Conservation (phyloP, 2,888 invertebrate genomes). For the Tachystola acroxantha region DNA sequence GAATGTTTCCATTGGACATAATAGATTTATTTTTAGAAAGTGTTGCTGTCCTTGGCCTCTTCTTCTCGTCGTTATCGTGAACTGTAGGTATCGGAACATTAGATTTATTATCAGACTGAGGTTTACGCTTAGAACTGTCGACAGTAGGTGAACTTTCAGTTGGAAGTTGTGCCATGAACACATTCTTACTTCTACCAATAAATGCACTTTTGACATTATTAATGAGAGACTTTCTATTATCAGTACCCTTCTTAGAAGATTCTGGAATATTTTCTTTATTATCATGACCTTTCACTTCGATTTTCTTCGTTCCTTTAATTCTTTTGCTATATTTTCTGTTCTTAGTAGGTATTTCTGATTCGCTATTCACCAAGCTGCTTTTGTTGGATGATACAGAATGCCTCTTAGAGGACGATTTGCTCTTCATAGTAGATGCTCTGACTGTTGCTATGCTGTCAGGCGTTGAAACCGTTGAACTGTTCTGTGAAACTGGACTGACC, state of each 20-base stretch:
- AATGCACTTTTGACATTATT: slow-evolving; percentile 28
- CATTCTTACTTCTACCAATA: slow-evolving; percentile 30
- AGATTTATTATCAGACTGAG: slow-evolving; percentile 29
- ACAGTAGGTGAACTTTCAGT: slow-evolving; percentile 25
- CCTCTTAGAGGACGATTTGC: slow-evolving; percentile 28
- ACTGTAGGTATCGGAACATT: slow-evolving; percentile 27
- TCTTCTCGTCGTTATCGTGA: slow-evolving; percentile 23
- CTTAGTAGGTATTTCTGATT: slow-evolving; percentile 34
- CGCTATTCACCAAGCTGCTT: slow-evolving; percentile 30
- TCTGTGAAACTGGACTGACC: slow-evolving; percentile 37
- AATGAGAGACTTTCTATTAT: slow-evolving; percentile 23
- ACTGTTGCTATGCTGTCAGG: slow-evolving; percentile 56
- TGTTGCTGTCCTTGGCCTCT: slow-evolving; percentile 18
- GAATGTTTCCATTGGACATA: slow-evolving; percentile 22
- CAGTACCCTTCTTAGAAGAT: slow-evolving; percentile 28
- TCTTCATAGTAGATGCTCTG: slow-evolving; percentile 28
- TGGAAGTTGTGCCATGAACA: slow-evolving; percentile 38
- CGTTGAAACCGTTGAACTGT: slow-evolving; percentile 57
- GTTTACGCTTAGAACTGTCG: slow-evolving; percentile 27
- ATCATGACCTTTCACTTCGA: slow-evolving; percentile 24
- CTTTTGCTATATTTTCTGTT: slow-evolving; percentile 39
- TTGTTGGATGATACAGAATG: slow-evolving; percentile 34
- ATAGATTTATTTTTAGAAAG: slow-evolving; percentile 22
- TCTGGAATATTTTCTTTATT: slow-evolving; percentile 57
- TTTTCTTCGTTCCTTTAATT: slow-evolving; percentile 28